Evolutionary conservation across 2,113 vertebrate species (phyloP).

Genomic region (Amphilophus citrinellus): DNA sequence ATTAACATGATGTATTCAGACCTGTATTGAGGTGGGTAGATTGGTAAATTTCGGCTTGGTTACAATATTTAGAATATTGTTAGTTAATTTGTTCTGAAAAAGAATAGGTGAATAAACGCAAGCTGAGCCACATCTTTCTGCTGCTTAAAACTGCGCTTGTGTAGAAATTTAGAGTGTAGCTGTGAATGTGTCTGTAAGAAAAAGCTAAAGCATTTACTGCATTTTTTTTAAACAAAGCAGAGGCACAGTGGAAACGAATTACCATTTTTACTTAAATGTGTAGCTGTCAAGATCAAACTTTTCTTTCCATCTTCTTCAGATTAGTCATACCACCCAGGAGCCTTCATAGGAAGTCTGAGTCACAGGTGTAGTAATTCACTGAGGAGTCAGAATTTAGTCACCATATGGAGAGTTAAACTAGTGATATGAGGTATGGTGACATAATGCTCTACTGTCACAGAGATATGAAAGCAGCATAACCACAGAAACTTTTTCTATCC

Average conservation of each 20-base stretch:
- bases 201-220: neutral
- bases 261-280: neutral
- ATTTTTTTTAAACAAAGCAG: neutral
- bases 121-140: neutral
- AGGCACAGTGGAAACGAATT: neutral
- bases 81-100: neutral
- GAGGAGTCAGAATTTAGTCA: constrained; percentile 36
- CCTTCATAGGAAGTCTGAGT: constrained; percentile 54
- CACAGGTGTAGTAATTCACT: constrained; percentile 18
- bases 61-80: neutral
- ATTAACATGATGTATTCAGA: neutral
- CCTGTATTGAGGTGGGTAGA: neutral
- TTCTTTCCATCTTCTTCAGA: constrained; percentile 18
- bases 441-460: neutral
- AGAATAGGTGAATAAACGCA: neutral
- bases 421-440: constrained; percentile 19
- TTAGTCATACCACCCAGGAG: constrained; percentile 46
- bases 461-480: neutral
- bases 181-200: neutral
- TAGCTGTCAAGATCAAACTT: neutral
- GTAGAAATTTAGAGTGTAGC: fast-evolving
- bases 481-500: constrained; percentile 19
- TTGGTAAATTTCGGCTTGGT: neutral
- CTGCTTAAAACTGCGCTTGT: neutral
- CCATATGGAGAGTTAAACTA: neutral